Conservation (phyloP, 64 coral and sea anemone genomes). For the Exaiptasia diaphana region DNA sequence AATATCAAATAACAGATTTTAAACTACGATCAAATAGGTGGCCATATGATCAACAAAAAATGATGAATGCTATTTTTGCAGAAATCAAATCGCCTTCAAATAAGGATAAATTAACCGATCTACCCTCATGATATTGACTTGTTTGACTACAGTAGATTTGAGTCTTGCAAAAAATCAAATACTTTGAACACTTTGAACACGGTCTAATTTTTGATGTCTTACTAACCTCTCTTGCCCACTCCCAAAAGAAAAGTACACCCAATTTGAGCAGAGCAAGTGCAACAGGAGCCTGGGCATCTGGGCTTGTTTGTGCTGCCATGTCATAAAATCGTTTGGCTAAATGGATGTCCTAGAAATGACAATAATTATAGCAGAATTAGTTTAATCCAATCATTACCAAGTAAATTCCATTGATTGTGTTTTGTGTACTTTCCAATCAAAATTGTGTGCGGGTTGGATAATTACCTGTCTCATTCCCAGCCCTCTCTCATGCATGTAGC, state of each 20-base stretch:
- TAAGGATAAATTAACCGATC: too few relatives aligned
- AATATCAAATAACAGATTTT: not conserved
- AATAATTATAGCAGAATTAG: not conserved
- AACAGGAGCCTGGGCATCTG: constrained; percentile 94
- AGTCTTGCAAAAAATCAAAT: too few relatives aligned
- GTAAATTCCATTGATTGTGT: too few relatives aligned
- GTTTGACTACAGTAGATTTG: too few relatives aligned
- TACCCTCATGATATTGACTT: too few relatives aligned
- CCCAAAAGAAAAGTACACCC: constrained; percentile 68
- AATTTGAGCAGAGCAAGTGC: constrained; percentile 86
- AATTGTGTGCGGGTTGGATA: not conserved
- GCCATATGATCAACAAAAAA: not conserved
- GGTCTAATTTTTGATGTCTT: not conserved
- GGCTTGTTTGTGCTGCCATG: constrained; percentile 91
- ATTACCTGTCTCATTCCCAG: constrained; percentile 94
- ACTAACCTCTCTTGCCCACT: constrained; percentile 83
- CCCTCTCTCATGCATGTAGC: constrained; percentile 99
- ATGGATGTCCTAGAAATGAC: constrained; percentile 66
- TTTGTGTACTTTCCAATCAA: too few relatives aligned
- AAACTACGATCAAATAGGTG: not conserved
- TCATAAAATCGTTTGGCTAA: constrained; percentile 97
- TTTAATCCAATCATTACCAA: too few relatives aligned
- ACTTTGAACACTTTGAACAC: too few relatives aligned
- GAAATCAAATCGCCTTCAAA: too few relatives aligned
- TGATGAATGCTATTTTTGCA: not conserved